Base-by-base conservation (phyloP, 2,113 vertebrate genomes). In the Spea bombifrons region DNA sequence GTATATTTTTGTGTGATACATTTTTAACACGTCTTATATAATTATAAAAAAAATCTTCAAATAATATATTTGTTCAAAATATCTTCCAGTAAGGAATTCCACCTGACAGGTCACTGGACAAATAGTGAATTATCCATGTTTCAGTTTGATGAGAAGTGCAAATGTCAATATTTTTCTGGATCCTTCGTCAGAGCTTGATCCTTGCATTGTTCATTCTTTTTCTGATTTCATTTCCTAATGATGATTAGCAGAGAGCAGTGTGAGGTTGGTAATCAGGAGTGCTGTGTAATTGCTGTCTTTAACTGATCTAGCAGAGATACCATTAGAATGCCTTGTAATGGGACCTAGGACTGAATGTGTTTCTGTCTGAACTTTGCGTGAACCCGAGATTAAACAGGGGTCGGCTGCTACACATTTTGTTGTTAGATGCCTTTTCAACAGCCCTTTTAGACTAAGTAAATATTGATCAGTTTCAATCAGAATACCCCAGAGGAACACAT, bases 381-480 rank as follows among this genome's bases (percentile, higher is more conserved):
- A 94, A 94, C 93, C 92, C 91, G 88, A 91, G 91, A 93, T 93
- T 93, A 93, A 93, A 92, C 90, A 90, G 87, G 85, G 87, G 88
- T 90, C 91, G 91, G 90, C 90, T 91, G 88, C 91, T 89, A 93
- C 91, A 90, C 91, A 92, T 90, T 92, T 91, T 92, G 92, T 91
- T 94, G 92, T 88, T 92, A 89, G 92, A 90, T 92, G 91, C 87
- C 91, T 94, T 93, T 93, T 93, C 92, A 94, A 92, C 90, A 91
- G 86, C 88, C 92, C 91, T 93, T 93, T 93, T 91, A 93, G 91
- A 91, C 91, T 92, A 91, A 93, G 93, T 93, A 93, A 94, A 94
- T 94, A 94, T 94, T 93, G 93, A 94, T 94, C 87, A 87, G 87
- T 85, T 92, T 90, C 91, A 92, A 93, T 93, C 90, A 90, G 92